Percentiles rank a stretch among this genome's conserved stretches.
Evolutionary conservation across 2,888 invertebrate genomes (phyloP).

Genomic region (Hermodice carunculata): DNA sequence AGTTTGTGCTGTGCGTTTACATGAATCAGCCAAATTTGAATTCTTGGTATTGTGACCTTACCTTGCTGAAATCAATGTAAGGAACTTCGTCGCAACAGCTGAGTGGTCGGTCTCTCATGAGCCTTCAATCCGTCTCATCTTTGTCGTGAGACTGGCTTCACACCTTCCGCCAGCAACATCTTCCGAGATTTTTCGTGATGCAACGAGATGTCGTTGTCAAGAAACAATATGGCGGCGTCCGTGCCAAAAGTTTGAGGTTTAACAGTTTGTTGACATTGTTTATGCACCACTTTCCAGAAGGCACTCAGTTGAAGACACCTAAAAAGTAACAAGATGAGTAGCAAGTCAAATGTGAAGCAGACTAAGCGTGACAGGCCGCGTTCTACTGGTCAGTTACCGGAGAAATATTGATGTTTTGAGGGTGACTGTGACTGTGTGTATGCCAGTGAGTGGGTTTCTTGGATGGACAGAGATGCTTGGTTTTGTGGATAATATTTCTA

Average conservation of each 20-base stretch:
- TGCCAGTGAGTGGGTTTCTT: too few species aligned
- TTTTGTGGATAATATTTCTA: too few species aligned
- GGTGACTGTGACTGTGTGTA: too few species aligned
- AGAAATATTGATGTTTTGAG: too few species aligned
- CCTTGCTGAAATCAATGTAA: slow-evolving; percentile 7
- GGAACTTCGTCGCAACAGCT: slow-evolving; percentile 8
- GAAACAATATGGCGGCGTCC: slow-evolving; percentile 15
- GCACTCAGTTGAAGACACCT: not conserved
- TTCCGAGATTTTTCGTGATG: not conserved
- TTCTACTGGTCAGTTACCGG: slow-evolving; percentile 23
- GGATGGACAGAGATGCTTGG: too few species aligned
- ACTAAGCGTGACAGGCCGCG: slow-evolving; percentile 11
- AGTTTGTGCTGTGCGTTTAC: too few species aligned
- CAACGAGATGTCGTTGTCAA: slow-evolving; percentile 16
- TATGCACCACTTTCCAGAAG: not conserved
- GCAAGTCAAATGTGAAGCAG: slow-evolving; percentile 14
- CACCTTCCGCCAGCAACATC: too few species aligned
- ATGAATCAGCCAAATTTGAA: too few species aligned
- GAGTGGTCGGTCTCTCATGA: not conserved
- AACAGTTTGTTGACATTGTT: too few species aligned
- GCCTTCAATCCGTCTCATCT: not conserved
- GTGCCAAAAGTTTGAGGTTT: too few species aligned
- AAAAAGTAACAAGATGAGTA: slow-evolving; percentile 12
- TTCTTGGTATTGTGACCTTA: not conserved
- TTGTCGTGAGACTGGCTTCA: too few species aligned